Conservation (phyloP, 2,797 vertebrate genomes). For the Poeciliopsis gracilis region DNA sequence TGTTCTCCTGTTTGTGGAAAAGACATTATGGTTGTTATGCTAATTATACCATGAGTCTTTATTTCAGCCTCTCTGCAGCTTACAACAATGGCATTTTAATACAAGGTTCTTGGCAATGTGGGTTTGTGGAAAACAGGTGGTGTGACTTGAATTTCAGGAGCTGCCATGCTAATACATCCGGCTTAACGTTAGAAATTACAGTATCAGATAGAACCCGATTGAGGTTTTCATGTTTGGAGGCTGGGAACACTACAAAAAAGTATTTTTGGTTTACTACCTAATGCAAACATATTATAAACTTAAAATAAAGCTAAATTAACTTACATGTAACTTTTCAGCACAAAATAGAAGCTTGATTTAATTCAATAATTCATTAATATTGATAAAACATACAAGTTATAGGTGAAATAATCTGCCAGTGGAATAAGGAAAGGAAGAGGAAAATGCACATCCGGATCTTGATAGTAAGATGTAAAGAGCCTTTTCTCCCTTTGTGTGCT, state of each 20-base stretch:
- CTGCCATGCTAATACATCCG: conserved; percentile 9
- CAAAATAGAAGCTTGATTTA: too few species aligned
- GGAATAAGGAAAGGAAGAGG: too few species aligned
- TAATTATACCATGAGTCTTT: conserved; percentile 30
- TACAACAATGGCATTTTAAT: conserved; percentile 15
- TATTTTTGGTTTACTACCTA: too few species aligned
- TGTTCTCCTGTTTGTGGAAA: conserved; percentile 10
- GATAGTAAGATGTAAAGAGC: neutral
- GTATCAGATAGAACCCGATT: neutral
- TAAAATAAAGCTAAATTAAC: too few species aligned
- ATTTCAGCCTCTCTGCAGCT: conserved; percentile 27
- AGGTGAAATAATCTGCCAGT: too few species aligned
- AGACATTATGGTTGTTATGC: conserved; percentile 19
- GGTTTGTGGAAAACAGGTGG: conserved; percentile 34
- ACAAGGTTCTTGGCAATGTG: conserved; percentile 23
- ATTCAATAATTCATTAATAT: too few species aligned
- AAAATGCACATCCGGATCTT: too few species aligned
- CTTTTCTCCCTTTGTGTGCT: neutral
- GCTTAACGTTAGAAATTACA: neutral
- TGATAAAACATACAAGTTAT: too few species aligned
- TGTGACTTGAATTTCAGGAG: conserved; percentile 8
- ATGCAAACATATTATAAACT: too few species aligned
- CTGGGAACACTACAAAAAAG: too few species aligned
- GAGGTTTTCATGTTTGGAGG: neutral
- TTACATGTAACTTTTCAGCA: too few species aligned